Base-by-base conservation (phyloP, 35 echinoderm and acorn worm genomes). In the Chiridota heheva region DNA sequence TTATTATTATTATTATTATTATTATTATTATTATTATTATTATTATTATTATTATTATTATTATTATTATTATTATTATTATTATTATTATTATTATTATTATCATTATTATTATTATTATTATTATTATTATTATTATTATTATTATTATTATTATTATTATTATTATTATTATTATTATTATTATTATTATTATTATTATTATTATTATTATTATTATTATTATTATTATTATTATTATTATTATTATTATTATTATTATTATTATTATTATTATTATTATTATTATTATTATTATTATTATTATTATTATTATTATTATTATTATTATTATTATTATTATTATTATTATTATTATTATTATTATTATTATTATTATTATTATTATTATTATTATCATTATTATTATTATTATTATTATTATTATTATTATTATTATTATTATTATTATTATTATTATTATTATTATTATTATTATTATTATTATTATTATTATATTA, bases 401-500 rank as follows among this genome's bases (percentile, higher is more conserved):
- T 53, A 37, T 65, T 43, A 76, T 53, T 56, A 76, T 76, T 53
- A 49, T n/a, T n/a, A n/a, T n/a, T n/a, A n/a, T n/a, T n/a, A n/a
- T n/a, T n/a, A n/a, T n/a, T n/a, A n/a, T n/a, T n/a, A n/a, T n/a
- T n/a, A n/a, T n/a, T n/a, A n/a, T n/a, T n/a, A n/a, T n/a, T n/a
- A n/a, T n/a, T n/a, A n/a, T n/a, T n/a, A n/a, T n/a, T n/a, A n/a
- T n/a, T n/a, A n/a, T n/a, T n/a, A n/a, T n/a, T n/a, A n/a, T n/a
- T n/a, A n/a, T n/a, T n/a, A n/a, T n/a, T n/a, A n/a, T n/a, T n/a
- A n/a, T n/a, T n/a, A n/a, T n/a, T n/a, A n/a, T n/a, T n/a, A n/a
- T n/a, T n/a, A n/a, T n/a, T n/a, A n/a, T n/a, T n/a, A n/a, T n/a
- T n/a, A n/a, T n/a, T n/a, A n/a, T n/a, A n/a, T n/a, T n/a, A n/a